Evolutionary conservation across 2,797 vertebrate genomes (phyloP).

Genomic region (Allobates femoralis): DNA sequence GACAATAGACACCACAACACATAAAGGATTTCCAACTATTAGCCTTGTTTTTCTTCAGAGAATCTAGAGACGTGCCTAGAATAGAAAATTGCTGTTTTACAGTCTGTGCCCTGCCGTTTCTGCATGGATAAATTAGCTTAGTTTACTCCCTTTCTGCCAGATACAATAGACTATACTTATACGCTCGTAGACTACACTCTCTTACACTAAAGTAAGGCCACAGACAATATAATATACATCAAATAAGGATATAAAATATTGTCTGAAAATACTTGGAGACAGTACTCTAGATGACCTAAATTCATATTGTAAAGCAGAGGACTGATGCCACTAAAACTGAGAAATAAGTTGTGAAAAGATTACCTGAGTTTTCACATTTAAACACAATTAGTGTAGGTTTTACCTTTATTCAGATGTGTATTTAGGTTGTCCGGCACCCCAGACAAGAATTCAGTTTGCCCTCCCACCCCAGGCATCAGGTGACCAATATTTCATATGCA

Average conservation of each 20-base stretch:
- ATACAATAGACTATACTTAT: not conserved
- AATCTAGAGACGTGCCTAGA: constrained; percentile 3
- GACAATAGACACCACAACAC: constrained; percentile 26
- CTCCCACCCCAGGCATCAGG: no score
- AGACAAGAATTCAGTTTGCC: no score
- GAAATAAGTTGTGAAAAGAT: constrained; percentile 3
- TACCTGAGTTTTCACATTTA: constrained; percentile 1
- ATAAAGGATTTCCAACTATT: constrained; percentile 32
- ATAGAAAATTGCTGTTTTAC: not conserved
- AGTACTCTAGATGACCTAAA: constrained; percentile 9
- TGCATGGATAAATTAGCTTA: constrained; percentile 14
- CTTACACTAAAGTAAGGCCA: not conserved
- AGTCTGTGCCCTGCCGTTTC: not conserved
- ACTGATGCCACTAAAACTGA: no score
- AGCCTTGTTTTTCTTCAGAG: constrained; percentile 28
- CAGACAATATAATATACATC: not conserved
- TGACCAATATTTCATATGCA: no score
- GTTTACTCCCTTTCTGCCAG: not conserved
- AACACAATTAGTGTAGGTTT: not conserved
- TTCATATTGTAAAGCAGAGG: not conserved
- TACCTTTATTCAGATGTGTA: constrained; percentile 7
- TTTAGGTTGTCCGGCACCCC: no score
- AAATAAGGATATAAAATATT: not conserved
- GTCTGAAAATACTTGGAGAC: not conserved
- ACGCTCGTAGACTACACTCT: not conserved